Conservation (phyloP, 1,140 invertebrate genomes). For the Neodiprion fabricii region DNA sequence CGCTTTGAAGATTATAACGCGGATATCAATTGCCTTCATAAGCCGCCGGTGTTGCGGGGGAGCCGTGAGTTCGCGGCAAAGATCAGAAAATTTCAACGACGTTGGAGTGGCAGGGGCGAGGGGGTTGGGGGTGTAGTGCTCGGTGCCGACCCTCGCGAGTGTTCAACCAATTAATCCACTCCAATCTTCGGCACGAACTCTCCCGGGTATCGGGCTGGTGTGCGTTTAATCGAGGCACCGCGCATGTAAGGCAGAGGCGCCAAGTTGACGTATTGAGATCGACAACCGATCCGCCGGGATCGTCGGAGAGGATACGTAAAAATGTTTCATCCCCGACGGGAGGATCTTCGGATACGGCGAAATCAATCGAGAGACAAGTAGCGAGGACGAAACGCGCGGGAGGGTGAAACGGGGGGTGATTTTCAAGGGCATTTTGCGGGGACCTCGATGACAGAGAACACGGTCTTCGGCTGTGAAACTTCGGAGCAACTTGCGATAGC, state of each 20-base stretch:
- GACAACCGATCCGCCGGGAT: constrained; percentile 24
- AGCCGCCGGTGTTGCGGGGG: constrained; percentile 26
- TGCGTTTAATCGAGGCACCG: constrained; percentile 32
- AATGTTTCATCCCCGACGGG: neutral
- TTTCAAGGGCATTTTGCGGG: too few relatives aligned
- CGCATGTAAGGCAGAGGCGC: constrained; percentile 23
- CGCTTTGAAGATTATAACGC: constrained; percentile 14
- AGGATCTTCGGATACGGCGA: neutral
- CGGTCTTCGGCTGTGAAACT: neutral
- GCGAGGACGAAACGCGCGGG: neutral
- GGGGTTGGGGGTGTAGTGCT: constrained; percentile 35
- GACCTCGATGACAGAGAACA: neutral
- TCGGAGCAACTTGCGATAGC: neutral
- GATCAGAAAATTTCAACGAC: constrained; percentile 49
- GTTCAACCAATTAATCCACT: constrained; percentile 57
- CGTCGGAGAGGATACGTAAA: neutral
- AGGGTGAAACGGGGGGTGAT: too few relatives aligned
- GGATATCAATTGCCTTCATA: constrained; percentile 39
- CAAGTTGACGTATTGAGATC: constrained; percentile 48
- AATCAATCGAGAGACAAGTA: neutral
- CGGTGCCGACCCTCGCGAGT: constrained; percentile 46
- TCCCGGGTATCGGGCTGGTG: constrained; percentile 42
- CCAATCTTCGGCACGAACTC: constrained; percentile 44
- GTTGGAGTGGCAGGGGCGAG: constrained; percentile 6
- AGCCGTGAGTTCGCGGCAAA: constrained; percentile 47